Base-by-base conservation (phyloP, 1,140 invertebrate species). In the Bombus difficillimus region DNA sequence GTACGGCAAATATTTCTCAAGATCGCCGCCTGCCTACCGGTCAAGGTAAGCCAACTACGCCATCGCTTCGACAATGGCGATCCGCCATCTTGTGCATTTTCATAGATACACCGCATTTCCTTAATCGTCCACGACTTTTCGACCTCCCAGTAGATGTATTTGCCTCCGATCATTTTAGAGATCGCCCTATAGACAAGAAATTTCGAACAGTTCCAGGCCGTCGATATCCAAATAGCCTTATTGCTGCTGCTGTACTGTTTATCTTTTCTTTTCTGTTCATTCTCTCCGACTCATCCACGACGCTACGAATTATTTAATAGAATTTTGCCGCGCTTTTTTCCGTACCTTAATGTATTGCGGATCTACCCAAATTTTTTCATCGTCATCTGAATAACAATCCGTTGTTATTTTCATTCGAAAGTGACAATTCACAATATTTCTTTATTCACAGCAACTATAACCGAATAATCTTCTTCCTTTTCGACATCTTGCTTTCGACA, bases 11-110 rank as follows among this genome's bases (percentile, higher is more conserved):
- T 96, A 86, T 96, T 95, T 88, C 92, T 96, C 82, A 96, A 96
- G 94, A 96, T 96, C 86, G 94, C 95, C 89, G 95, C 96, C 79
- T 96, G 96, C 92, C 95, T 96, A 91, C 96, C 96, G 94, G 96
- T 96, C 92, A 96, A 96, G 96, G 96, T 96, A 96, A 96, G 95
- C 93, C 85, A 89, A 92, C 88, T 90, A 92, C 95, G 95, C 95
- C 95, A 95, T 95, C 80, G 66, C 64, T 28, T 37, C 76, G 81
- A 64, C 80, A 82, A 87, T 69, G 75, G 59, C 86, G 64, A 76
- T 39, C 89, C 89, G 92, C 92, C 92, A 92, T 92, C 37, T 91
- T 90, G 89, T 74, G 41, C 79, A 68, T 53, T 62, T 88, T 77
- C 82, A 59, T 85, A 77, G 75, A 76, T 73, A 79, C 81, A 62